These are phyloP conservation scores for Eriosoma lanigerum DNA, from an alignment of 1,140 invertebrate genomes.

Conservation along the genomic window DNA sequence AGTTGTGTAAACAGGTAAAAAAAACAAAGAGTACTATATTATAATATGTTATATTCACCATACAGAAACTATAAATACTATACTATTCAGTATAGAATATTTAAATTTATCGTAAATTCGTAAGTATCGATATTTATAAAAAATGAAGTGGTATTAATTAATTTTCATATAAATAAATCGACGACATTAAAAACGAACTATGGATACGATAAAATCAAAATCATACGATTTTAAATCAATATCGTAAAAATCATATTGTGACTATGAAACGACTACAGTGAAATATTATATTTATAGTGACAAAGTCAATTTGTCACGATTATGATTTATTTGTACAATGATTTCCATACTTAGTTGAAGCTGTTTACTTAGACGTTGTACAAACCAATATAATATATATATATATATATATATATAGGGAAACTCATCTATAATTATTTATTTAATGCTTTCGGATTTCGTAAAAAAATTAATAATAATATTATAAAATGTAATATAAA, in stretches of 20 bases:
- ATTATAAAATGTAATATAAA: neutral
- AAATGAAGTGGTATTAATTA: no score
- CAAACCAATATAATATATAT: neutral
- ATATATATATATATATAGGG: neutral
- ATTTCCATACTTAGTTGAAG: neutral
- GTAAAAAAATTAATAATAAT: neutral
- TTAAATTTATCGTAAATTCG: no score
- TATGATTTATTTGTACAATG: slow-evolving; percentile 1
- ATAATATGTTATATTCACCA: no score
- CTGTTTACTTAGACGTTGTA: neutral
- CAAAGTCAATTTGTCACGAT: neutral
- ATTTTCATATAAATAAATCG: no score
- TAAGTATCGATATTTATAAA: no score
- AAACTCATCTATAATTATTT: neutral
- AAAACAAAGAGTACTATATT: no score
- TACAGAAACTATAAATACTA: no score
- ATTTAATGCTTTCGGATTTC: slow-evolving; percentile 12
- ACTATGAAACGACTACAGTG: neutral
- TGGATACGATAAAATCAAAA: no score
- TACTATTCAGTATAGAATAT: no score
- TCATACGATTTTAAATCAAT: no score
- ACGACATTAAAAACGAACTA: no score
- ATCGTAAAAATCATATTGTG: neutral
- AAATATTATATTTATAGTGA: neutral
- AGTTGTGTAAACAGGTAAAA: no score